Percentiles rank a stretch among this genome's conserved stretches.
Evolutionary conservation across 2,888 invertebrate genomes (phyloP).

Genomic region (Xestoiulus laeticollis): DNA sequence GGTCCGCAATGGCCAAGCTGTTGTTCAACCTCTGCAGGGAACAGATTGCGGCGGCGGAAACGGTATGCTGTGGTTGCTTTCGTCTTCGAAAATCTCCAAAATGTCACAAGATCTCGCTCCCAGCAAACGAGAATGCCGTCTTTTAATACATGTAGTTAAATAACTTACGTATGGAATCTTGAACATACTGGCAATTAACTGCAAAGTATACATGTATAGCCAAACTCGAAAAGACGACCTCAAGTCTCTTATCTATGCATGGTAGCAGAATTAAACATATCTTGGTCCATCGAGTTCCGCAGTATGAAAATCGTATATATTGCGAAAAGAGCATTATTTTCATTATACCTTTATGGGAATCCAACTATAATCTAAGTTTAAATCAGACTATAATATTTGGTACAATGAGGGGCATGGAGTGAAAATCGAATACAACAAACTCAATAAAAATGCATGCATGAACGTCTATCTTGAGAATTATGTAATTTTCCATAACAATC

Average conservation of each 20-base stretch:
- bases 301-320: no score
- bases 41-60: constrained; percentile 31
- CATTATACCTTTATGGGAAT: no score
- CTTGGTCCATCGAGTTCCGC: no score
- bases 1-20: neutral
- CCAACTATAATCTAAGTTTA: no score
- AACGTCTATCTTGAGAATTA: no score
- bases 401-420: no score
- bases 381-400: no score
- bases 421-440: no score
- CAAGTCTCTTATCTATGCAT: neutral
- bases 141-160: neutral
- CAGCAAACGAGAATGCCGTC: neutral
- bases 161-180: neutral
- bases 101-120: neutral
- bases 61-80: neutral
- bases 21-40: constrained; percentile 8
- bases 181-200: neutral
- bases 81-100: neutral
- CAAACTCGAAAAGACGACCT: neutral
- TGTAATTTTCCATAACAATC: no score
- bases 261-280: neutral
- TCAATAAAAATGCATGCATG: no score
- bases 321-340: no score
- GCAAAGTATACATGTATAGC: neutral